phyloP scores from a whole-genome alignment of 2,888 invertebrate genomes.

The Metellina segmentata region DNA sequence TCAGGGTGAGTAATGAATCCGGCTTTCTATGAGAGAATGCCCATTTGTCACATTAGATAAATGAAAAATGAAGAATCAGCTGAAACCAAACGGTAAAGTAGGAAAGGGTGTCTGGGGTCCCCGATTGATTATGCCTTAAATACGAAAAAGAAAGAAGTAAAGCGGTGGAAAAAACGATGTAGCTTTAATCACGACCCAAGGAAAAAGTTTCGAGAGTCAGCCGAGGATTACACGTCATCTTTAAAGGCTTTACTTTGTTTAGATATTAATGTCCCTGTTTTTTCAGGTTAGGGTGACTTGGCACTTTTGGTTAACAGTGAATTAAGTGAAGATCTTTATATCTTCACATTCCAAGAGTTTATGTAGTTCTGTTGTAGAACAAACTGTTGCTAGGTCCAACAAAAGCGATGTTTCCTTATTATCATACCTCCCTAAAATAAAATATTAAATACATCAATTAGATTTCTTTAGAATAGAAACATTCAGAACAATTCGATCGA shows the following conservation, averaged over 20 bases:
- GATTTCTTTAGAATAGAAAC: too few species aligned
- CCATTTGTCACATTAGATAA: slow-evolving; percentile 49
- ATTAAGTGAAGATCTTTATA: neutral
- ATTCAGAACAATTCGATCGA: too few species aligned
- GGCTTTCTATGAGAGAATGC: slow-evolving; percentile 19
- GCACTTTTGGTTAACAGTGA: neutral
- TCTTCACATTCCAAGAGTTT: too few species aligned
- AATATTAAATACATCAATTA: too few species aligned
- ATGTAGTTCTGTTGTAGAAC: too few species aligned
- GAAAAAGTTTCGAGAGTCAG: neutral
- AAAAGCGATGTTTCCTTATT: too few species aligned
- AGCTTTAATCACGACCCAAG: neutral
- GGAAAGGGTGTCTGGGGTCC: neutral
- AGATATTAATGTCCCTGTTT: neutral
- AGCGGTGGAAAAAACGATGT: neutral
- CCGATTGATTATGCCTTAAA: slow-evolving; percentile 9
- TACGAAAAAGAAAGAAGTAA: neutral
- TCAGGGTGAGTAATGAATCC: slow-evolving; percentile 30
- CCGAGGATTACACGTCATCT: neutral
- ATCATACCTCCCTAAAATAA: too few species aligned
- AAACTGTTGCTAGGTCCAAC: too few species aligned
- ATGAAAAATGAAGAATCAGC: slow-evolving; percentile 36
- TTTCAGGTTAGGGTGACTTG: neutral
- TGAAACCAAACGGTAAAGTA: neutral
- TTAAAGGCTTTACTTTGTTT: neutral